Evolutionary conservation across 2,797 vertebrate species (phyloP).

Genomic region (Apogon talboti): DNA sequence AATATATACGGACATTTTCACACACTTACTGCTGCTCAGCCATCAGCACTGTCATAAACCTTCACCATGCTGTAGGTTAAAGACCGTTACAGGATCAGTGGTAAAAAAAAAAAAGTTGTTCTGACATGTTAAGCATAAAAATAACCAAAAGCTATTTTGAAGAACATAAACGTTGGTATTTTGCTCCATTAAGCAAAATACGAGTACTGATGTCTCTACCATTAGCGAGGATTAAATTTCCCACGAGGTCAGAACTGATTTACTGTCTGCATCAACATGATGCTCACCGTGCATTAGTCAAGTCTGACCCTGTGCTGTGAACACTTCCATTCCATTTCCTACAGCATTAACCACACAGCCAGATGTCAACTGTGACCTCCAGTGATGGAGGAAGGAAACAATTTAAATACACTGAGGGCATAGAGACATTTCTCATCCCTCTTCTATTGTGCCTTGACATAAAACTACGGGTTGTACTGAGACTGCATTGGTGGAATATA

Average conservation of each 20-base stretch:
- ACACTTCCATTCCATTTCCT: constrained; percentile 17
- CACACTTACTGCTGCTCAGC: not conserved
- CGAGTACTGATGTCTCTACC: not conserved
- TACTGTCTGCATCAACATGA: constrained; percentile 27
- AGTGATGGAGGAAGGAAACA: constrained; percentile 36
- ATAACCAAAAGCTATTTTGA: constrained; percentile 14
- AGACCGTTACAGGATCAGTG: not conserved
- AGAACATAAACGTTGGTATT: constrained; percentile 9
- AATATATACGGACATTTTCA: constrained; percentile 57
- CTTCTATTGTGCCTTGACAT: not conserved
- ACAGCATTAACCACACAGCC: constrained; percentile 19
- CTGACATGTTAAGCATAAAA: not conserved
- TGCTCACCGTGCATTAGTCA: constrained; percentile 32
- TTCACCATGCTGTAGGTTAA: constrained; percentile 3
- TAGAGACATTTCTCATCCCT: not conserved
- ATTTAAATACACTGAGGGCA: no score
- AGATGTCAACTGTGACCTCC: constrained; percentile 13
- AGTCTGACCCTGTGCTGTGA: constrained; percentile 2
- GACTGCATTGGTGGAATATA: not conserved
- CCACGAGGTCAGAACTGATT: constrained; percentile 26
- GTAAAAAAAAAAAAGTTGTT: not conserved
- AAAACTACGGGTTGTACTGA: not conserved
- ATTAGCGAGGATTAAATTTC: constrained; percentile 29
- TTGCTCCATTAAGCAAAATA: constrained; percentile 22
- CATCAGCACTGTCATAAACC: constrained; percentile 1